Evolutionary conservation across 2,113 vertebrate genomes (phyloP), one percentile per base, ranked within the genome.

Genomic region (Trichomycterus rosablanca): DNA sequence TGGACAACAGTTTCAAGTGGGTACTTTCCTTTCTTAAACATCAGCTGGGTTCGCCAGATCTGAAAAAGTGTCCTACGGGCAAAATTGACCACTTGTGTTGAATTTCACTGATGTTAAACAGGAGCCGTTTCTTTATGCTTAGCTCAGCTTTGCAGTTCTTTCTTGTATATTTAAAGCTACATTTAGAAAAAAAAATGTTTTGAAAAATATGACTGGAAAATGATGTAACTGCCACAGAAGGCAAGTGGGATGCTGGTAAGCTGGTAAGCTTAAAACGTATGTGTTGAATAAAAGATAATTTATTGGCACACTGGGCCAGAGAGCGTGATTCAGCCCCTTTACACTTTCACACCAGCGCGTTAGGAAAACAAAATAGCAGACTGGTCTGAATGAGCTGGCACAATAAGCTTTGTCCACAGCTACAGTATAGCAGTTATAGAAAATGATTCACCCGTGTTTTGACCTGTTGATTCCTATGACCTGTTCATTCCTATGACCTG

Each of bases 1-100:
- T 70, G 67, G 72, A 70, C 67, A 66, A 45, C 34, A 51, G 58
- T 62, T 70, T 63, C 48, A 67, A 63, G 66, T 48, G 50, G 63
- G 72, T 69, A 67, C 67, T 74, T 74, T 74, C 72, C 72, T 18
- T 39, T 70, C 43, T 54, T 70, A 59, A 70, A 74, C 54, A 67
- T 42, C 65, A 63, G 51, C 55, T 48, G 35, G 16, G 39, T 39
- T 30, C 48, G 26, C 42, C 48, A n/a, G 42, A 59, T 46, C 19
- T 50, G 53, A 22, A 42, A 24, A 18, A 39, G 15, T 48, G 32
- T 16, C 20, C 16, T 23, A 23, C 18, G 15, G 37, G 30, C 16
- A 19, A 18, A 57, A 37, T 18, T 26, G 39, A 7, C 45, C 16
- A 32, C 18, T 32, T 43, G 19, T n/a, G 23, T 24, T 55, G 20